Conservation (phyloP, 2,113 vertebrate genomes). For the Sylvietta virens region DNA sequence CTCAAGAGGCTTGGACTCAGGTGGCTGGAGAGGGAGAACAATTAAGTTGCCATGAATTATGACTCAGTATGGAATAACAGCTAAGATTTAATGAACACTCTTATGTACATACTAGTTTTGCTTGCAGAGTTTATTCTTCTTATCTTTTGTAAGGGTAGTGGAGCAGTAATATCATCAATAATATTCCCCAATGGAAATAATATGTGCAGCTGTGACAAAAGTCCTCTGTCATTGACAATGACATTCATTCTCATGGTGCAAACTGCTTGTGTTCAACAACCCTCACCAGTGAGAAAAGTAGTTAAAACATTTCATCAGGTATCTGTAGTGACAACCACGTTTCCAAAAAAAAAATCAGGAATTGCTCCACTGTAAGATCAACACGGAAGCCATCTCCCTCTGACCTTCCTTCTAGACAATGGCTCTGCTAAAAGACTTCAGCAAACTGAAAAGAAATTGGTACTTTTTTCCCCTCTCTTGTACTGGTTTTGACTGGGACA, state of each 20-base stretch:
- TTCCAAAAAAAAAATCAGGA: neutral
- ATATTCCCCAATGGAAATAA: neutral
- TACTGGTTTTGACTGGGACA: neutral
- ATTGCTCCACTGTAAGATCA: neutral
- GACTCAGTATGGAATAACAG: neutral
- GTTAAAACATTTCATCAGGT: neutral
- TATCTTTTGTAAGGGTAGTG: neutral
- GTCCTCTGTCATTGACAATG: neutral
- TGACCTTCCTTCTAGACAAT: neutral
- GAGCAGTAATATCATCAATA: neutral
- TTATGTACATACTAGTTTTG: neutral
- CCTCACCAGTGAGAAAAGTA: neutral
- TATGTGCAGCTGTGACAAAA: neutral
- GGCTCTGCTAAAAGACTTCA: neutral
- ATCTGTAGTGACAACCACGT: neutral
- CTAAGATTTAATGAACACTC: neutral
- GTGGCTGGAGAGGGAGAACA: neutral
- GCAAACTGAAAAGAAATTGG: neutral
- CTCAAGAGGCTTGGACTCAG: neutral
- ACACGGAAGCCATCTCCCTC: neutral
- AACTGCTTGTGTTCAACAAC: neutral
- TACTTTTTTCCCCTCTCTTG: neutral
- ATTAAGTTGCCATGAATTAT: neutral
- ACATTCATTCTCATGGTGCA: neutral
- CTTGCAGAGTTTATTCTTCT: neutral